phyloP scores from a whole-genome alignment of 1,140 invertebrate species.

The Agrypnia vestita region DNA sequence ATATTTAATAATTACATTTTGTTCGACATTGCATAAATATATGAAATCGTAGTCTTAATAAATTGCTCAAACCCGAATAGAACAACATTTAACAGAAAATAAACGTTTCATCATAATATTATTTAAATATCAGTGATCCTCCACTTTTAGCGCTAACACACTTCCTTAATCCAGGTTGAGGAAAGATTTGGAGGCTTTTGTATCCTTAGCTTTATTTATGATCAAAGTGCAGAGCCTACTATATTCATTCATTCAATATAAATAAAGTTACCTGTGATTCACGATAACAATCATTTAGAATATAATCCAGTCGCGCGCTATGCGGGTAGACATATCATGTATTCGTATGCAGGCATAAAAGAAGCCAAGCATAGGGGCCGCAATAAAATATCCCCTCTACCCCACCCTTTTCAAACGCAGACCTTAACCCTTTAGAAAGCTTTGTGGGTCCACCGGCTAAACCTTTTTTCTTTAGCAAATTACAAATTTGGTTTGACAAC shows the following conservation, averaged over 20 bases:
- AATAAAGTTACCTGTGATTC: constrained; percentile 6
- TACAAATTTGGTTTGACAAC: constrained; percentile 1
- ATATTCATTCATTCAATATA: neutral
- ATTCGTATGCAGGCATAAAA: constrained; percentile 19
- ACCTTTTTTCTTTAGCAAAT: constrained; percentile 4
- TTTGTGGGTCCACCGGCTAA: neutral
- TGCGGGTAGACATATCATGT: constrained; percentile 12
- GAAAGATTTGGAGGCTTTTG: too few species aligned
- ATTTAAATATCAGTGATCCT: too few species aligned
- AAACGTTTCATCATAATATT: too few species aligned
- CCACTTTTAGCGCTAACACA: too few species aligned
- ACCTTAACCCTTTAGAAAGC: constrained; percentile 24
- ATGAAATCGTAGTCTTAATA: too few species aligned
- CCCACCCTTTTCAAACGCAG: constrained; percentile 24
- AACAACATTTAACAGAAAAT: too few species aligned
- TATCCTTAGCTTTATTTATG: too few species aligned
- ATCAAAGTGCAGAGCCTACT: neutral
- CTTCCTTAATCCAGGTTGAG: too few species aligned
- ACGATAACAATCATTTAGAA: neutral
- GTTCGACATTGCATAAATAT: too few species aligned
- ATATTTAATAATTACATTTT: too few species aligned
- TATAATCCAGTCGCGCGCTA: constrained; percentile 9
- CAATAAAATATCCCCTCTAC: constrained; percentile 29
- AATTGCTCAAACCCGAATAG: too few species aligned
- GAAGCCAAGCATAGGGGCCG: constrained; percentile 7